Evolutionary conservation across 2,113 vertebrate species (phyloP), one percentile per base, ranked within the genome.

Genomic region (Cyrtonyx montezumae): DNA sequence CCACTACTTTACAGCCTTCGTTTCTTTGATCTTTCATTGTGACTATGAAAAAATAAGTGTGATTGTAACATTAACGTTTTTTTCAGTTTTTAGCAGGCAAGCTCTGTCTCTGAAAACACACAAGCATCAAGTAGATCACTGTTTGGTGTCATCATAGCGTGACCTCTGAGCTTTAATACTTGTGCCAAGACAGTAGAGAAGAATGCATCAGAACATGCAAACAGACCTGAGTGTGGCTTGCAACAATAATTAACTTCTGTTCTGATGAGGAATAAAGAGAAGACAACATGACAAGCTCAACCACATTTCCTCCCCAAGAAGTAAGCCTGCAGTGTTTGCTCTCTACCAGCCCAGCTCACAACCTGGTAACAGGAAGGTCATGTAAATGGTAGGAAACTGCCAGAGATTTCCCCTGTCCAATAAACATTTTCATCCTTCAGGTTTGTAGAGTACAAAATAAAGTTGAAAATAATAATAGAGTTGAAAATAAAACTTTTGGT

Each of bases 391-490:
- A 22, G 7, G 71, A 85, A 42, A 23, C 53, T 26, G 34, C 28
- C 30, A 30, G 51, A 53, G 51, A 28, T 25, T 74, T 26, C 63
- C n/a, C 62, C 70, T 21, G 26, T 55, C 20, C 40, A 77, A 87
- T 37, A 74, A 90, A 82, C 8, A 37, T 53, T 74, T 86, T 91
- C 16, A 48, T 34, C 42, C 66, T 84, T 58, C 55, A 43, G 20
- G 69, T 91, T 77, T 51, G 63, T 56, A 56, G 23, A 40, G 34
- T 9, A 82, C 21, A 76, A n/a, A n/a, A n/a, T n/a, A n/a, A n/a
- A n/a, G 89, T 46, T 81, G 75, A 82, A 93, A 91, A 53, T 6
- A 37, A 85, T n/a, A n/a, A n/a, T n/a, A n/a, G n/a, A n/a, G 89
- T 46, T 81, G 75, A 82, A 93, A 91, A 53, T 6, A 37, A 85